Evolutionary conservation across 2,888 invertebrate genomes (phyloP).

Genomic region (Beris chalybata): DNA sequence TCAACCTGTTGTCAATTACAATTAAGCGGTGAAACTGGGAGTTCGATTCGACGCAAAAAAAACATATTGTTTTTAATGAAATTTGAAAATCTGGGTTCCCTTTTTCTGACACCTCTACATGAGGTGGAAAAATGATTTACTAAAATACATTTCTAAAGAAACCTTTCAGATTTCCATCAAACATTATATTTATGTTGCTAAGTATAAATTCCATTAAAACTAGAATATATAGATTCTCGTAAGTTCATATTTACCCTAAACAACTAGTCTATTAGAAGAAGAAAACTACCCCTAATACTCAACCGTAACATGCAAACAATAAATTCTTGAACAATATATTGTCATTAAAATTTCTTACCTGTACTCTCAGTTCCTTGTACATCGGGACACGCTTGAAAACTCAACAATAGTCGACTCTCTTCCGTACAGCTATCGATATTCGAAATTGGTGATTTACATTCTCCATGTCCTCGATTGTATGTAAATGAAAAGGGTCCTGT

Average conservation of each 20-base stretch:
- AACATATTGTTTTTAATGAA: no score
- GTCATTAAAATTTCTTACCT: conserved; percentile 60
- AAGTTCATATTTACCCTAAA: no score
- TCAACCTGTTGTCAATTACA: no score
- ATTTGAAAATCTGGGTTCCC: no score
- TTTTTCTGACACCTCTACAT: not conserved
- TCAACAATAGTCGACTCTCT: conserved; percentile 83
- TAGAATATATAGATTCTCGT: not conserved
- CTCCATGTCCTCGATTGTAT: conserved; percentile 88
- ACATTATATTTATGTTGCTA: not conserved
- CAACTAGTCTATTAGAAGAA: not conserved
- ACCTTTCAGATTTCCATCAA: not conserved
- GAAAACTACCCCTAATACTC: conserved; percentile 1
- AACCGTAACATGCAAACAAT: not conserved
- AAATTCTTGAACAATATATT: not conserved
- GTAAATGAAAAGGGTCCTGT: conserved; percentile 87
- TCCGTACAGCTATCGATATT: conserved; percentile 94
- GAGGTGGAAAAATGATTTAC: not conserved
- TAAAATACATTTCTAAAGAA: not conserved
- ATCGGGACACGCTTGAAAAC: conserved; percentile 93
- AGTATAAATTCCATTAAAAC: not conserved
- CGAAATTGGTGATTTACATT: conserved; percentile 85
- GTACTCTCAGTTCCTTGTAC: conserved; percentile 88
- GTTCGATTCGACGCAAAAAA: no score
- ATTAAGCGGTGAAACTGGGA: no score